Conservation (phyloP, 2,113 vertebrate genomes). For the Calypte anna region DNA sequence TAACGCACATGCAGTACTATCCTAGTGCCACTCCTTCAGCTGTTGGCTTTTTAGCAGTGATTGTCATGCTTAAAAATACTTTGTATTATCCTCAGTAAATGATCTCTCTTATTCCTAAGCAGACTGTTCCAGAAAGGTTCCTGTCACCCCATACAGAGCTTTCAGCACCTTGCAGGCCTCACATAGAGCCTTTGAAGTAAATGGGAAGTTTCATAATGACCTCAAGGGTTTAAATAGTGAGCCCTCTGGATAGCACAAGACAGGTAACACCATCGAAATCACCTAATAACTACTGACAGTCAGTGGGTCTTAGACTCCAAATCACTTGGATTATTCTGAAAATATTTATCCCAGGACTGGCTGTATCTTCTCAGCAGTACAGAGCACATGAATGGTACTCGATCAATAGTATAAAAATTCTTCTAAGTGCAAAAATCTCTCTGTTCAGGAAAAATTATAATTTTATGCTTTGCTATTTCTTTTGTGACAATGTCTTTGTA, state of each 20-base stretch:
- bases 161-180: background rate
- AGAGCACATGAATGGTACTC: background rate
- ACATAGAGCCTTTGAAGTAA: background rate
- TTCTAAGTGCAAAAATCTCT: background rate
- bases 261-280: background rate
- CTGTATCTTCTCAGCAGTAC: background rate
- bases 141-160: accelerated
- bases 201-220: background rate
- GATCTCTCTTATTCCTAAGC: background rate
- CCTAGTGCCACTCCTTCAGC: background rate
- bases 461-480: conserved; percentile 21
- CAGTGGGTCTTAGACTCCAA: background rate
- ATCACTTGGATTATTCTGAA: conserved; percentile 4
- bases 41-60: background rate
- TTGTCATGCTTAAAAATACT: background rate
- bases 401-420: background rate
- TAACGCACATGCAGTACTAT: background rate
- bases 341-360: background rate
- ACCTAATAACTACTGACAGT: background rate
- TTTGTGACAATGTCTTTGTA: background rate
- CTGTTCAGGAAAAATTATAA: background rate
- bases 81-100: background rate
- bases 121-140: background rate
- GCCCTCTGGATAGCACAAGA: background rate
- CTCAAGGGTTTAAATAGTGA: background rate